Evolutionary conservation across 2,113 vertebrate genomes (phyloP).

Genomic region (Bubalus kerabau): DNA sequence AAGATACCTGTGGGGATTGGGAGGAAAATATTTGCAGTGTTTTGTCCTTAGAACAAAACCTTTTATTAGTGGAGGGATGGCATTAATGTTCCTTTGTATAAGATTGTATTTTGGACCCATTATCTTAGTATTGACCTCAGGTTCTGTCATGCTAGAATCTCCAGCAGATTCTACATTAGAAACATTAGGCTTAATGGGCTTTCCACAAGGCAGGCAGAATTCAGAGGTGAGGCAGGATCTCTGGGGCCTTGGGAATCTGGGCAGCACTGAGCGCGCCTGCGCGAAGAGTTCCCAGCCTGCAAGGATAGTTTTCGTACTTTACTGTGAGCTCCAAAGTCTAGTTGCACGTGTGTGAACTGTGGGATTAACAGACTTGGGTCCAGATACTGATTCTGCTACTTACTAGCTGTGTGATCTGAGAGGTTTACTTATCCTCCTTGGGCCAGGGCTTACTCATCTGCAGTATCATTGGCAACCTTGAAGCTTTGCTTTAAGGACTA

Average conservation of each 20-base stretch:
- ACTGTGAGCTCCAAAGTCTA: neutral
- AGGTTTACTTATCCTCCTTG: neutral
- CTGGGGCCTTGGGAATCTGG: neutral
- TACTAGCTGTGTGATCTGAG: neutral
- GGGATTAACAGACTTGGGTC: neutral
- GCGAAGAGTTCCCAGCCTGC: neutral
- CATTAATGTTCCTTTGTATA: neutral
- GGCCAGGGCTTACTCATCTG: neutral
- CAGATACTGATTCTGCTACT: neutral
- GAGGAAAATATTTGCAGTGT: neutral
- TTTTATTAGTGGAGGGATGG: neutral
- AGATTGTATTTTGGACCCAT: neutral
- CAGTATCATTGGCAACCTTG: neutral
- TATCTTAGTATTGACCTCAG: neutral
- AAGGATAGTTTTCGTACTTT: neutral
- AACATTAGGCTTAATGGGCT: neutral
- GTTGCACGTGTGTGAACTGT: neutral
- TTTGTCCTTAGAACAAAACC: constrained; percentile 11
- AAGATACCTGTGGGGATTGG: neutral
- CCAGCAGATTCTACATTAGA: neutral
- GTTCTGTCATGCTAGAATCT: neutral
- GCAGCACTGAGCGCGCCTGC: neutral
- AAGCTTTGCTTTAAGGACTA: neutral
- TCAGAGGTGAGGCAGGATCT: neutral
- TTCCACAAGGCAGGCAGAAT: neutral